Evolutionary conservation across 37 sponge, comb jelly and placozoan genomes (phyloP).

Genomic region (Diacarnus erythraeanus): DNA sequence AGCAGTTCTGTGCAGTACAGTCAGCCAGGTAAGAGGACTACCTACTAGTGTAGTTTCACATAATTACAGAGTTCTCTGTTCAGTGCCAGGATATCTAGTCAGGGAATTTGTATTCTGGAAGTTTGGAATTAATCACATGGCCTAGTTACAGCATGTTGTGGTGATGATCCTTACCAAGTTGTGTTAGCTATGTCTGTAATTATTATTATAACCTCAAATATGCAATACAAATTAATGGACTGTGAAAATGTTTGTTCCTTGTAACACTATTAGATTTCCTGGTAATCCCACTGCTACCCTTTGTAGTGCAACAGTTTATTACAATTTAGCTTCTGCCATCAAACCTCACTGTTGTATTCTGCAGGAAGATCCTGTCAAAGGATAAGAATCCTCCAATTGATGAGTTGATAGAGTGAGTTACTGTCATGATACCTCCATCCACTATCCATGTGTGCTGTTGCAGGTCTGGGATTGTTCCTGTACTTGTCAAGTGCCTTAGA

Average conservation of each 20-base stretch:
- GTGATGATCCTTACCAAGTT: not conserved
- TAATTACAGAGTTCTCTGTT: too few species aligned
- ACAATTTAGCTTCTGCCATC: too few species aligned
- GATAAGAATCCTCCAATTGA: constrained; percentile 89
- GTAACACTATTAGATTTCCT: too few species aligned
- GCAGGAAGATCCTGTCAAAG: constrained; percentile 83
- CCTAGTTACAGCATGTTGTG: too few species aligned
- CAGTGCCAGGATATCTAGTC: too few species aligned
- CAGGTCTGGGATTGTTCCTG: constrained; percentile 83
- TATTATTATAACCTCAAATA: not conserved
- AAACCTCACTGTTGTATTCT: too few species aligned
- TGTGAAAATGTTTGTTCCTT: too few species aligned
- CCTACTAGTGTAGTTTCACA: not conserved
- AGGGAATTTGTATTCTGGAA: too few species aligned
- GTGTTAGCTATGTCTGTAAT: not conserved
- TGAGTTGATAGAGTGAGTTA: constrained; percentile 67
- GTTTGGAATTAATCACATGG: too few species aligned
- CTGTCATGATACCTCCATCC: not conserved
- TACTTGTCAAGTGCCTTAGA: constrained; percentile 66
- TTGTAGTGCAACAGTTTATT: too few species aligned
- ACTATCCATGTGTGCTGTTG: not conserved
- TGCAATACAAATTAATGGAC: too few species aligned
- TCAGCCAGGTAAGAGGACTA: constrained; percentile 36
- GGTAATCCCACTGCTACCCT: too few species aligned
- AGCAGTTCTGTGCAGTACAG: constrained; percentile 68